A percentile compares a stretch with the other conserved stretches of the same genome.
Evolutionary conservation across 2,888 invertebrate species (phyloP).

Genomic region (Agrotis puta): DNA sequence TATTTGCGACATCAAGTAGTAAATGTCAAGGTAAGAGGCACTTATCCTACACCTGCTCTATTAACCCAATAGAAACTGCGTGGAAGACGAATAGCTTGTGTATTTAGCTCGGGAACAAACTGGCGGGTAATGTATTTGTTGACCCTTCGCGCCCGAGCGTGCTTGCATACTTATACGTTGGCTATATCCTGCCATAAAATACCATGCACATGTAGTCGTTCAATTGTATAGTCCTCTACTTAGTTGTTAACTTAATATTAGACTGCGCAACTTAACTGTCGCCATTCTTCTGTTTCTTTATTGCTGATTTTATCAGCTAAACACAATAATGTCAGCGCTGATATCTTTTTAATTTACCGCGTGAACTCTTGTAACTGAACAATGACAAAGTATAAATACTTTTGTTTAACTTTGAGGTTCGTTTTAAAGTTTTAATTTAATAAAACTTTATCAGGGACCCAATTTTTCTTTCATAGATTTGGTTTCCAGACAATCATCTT

Average conservation of each 20-base stretch:
- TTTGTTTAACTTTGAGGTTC: conserved; percentile 5
- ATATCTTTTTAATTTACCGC: conserved; percentile 38
- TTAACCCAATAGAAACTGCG: conserved; percentile 74
- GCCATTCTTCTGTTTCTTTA: conserved; percentile 50
- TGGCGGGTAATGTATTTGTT: conserved; percentile 70
- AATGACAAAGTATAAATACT: conserved; percentile 17
- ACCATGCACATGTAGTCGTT: conserved; percentile 22
- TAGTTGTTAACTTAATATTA: conserved; percentile 44
- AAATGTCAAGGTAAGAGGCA: conserved; percentile 56
- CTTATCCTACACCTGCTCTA: conserved; percentile 72
- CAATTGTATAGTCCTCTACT: conserved; percentile 26
- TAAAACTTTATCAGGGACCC: conserved; percentile 13
- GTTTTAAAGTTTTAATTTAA: conserved; percentile 16
- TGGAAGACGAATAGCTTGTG: conserved; percentile 76
- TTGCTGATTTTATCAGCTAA: conserved; percentile 45
- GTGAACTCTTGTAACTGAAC: conserved; percentile 31
- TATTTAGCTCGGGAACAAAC: conserved; percentile 68
- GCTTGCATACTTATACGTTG: conserved; percentile 46
- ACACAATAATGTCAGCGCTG: conserved; percentile 27
- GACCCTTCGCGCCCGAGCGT: conserved; percentile 59
- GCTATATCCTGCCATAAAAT: conserved; percentile 50
- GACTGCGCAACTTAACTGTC: conserved; percentile 25
- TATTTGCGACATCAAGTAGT: conserved; percentile 34
- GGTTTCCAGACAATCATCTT: conserved; percentile 11
- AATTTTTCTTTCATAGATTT: conserved; percentile 17